Evolutionary conservation across 1,140 invertebrate genomes (phyloP).

Genomic region (Bombus vancouverensis): DNA sequence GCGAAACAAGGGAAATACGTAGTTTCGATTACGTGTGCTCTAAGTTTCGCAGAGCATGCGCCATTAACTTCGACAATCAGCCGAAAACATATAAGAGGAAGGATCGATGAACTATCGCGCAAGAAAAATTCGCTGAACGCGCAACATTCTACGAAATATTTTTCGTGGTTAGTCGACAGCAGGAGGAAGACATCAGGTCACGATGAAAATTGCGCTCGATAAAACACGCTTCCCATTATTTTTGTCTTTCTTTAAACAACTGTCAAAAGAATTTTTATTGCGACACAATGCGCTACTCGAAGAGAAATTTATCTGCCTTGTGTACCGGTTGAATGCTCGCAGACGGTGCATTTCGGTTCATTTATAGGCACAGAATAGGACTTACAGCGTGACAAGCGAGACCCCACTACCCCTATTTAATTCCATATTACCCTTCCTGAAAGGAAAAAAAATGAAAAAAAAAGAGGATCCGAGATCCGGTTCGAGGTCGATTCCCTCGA

Average conservation of each 20-base stretch:
- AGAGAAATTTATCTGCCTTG: constrained; percentile 29
- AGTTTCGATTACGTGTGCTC: constrained; percentile 14
- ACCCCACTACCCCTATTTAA: constrained; percentile 55
- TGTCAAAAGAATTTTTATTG: constrained; percentile 30
- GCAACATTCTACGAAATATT: not conserved
- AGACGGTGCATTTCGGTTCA: constrained; percentile 16
- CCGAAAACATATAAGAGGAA: constrained; percentile 23
- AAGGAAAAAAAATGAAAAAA: not conserved
- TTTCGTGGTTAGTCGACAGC: not conserved
- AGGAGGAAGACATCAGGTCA: no score
- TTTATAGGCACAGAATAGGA: constrained; percentile 38
- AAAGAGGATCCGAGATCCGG: constrained; percentile 57
- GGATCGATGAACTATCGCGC: constrained; percentile 43
- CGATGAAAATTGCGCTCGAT: constrained; percentile 1
- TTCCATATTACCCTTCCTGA: constrained; percentile 58
- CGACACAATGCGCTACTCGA: constrained; percentile 22
- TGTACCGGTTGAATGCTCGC: not conserved
- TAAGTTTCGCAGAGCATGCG: constrained; percentile 25
- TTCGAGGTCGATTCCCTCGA: constrained; percentile 61
- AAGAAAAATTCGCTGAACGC: constrained; percentile 30
- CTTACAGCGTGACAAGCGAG: constrained; percentile 51
- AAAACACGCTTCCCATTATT: constrained; percentile 25
- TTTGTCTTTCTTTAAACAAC: constrained; percentile 2
- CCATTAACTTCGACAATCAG: constrained; percentile 36
- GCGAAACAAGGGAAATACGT: not conserved